Evolutionary conservation across 1,140 invertebrate genomes (phyloP).

Genomic region (Calephelis nemesis): DNA sequence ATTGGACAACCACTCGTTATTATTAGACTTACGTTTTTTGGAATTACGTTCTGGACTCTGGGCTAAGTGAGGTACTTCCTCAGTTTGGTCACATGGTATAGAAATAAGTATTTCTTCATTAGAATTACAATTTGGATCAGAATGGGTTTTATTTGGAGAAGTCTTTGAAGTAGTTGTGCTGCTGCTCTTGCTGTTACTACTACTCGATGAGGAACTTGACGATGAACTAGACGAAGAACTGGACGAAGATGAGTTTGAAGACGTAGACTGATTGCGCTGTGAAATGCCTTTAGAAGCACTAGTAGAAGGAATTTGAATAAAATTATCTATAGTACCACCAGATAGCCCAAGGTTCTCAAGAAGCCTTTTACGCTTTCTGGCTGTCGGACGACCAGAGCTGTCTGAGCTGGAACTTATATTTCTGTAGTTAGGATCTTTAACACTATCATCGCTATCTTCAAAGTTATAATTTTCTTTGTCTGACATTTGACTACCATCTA

Average conservation of each 20-base stretch:
- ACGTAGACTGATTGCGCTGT: neutral
- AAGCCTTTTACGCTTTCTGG: neutral
- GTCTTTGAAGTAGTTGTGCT: too few species aligned
- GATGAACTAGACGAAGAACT: too few species aligned
- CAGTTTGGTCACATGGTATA: too few species aligned
- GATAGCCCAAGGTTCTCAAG: neutral
- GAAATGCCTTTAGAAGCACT: neutral
- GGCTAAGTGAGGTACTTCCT: too few species aligned
- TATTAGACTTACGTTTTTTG: too few species aligned
- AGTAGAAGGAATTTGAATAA: neutral
- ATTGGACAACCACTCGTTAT: conserved; percentile 2
- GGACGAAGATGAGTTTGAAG: neutral
- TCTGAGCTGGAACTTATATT: neutral
- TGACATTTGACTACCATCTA: neutral
- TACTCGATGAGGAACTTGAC: too few species aligned
- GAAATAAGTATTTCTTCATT: too few species aligned
- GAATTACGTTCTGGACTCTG: too few species aligned
- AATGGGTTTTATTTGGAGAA: too few species aligned
- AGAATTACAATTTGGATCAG: too few species aligned
- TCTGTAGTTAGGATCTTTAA: conserved; percentile 2
- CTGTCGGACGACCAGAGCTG: neutral
- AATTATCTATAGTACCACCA: neutral
- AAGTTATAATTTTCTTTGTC: neutral
- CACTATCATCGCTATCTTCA: neutral
- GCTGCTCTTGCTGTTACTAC: too few species aligned